Evolutionary conservation across 2,888 invertebrate species (phyloP), one percentile per base, ranked within the genome.

Genomic region (Geotrupes spiniger): DNA sequence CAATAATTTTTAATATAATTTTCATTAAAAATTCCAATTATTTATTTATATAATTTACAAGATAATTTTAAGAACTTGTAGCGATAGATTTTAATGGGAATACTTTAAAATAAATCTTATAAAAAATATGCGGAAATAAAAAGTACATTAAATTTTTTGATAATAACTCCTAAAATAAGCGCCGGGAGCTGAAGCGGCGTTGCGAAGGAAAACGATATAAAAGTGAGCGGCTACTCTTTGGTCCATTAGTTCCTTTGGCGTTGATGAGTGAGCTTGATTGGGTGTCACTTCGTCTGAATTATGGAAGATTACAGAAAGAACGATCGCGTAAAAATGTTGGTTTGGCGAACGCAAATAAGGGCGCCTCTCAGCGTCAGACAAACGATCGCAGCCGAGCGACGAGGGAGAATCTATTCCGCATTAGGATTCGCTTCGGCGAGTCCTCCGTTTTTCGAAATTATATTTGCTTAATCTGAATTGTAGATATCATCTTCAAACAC

Each of bases 391-490:
- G 46, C 52, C 49, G 36, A 51, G 49, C 53, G 54, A 42, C 37
- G 39, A 36, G 47, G 54, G 33, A 21, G 63, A 64, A 63, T 64
- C 65, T 58, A 63, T 64, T 65, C 63, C 60, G 60, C 60, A 60
- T 61, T 58, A 58, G 60, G 54, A 60, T 63, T 57, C 67, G 66
- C 65, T 64, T 54, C 59, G 60, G 58, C 52, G 55, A 52, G 56
- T 63, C 56, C 62, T 58, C 53, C 69, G 63, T 68, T 69, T 67
- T 66, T 65, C 63, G 62, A 69, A 70, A 70, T 70, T 69, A 67
- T 70, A 67, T 70, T 70, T 70, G 70, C 70, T 69, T 69, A 70
- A 70, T 70, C 70, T 69, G 67, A 70, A 70, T 66, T 70, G 67
- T 65, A 69, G 69, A 70, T 70, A 66, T 66, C 52, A 45, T 21